Base-by-base conservation (phyloP, 2,113 vertebrate genomes). In the Stigmatopora nigra region DNA sequence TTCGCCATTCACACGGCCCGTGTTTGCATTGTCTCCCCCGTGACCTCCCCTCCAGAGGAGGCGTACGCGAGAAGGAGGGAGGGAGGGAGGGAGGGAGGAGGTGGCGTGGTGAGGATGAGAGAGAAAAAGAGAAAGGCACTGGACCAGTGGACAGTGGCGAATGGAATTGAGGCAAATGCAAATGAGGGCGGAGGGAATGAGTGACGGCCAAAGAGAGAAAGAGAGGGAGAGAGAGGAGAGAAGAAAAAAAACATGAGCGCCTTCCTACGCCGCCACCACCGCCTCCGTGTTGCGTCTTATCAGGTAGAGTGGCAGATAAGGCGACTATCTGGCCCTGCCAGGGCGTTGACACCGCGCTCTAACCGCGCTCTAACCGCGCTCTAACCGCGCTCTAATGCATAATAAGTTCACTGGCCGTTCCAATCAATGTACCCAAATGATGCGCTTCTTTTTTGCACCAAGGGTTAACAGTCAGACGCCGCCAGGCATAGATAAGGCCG, bases 351-450 rank as follows among this genome's bases (percentile, higher is more conserved):
- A 84, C 82, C 74, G 85, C 82, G 81, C 85, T 88, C 88, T 89
- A 88, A 88, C n/a, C n/a, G n/a, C n/a, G n/a, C n/a, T n/a, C n/a
- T n/a, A n/a, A n/a, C n/a, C n/a, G n/a, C n/a, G n/a, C n/a, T n/a
- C n/a, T n/a, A n/a, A 84, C 82, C 74, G 85, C 82, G 81, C 85
- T 88, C 88, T 89, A 88, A 88, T 88, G 88, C 89, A 90, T 89
- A 90, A 89, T 89, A 91, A 90, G 86, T 85, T 84, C 84, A 89
- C 84, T 85, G 82, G 82, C 85, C 84, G 20, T 87, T 85, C 84
- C 81, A 87, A 87, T 88, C 84, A 85, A 86, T 87, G 75, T 75
- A 48, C 68, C 67, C 82, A 80, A 88, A 89, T 85, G 82, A 86
- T 80, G 83, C 86, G 74, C 84, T 89, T 88, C 25, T 2, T 19